Conservation (phyloP, 2,113 vertebrate species). For the Nycticebus coucang region DNA sequence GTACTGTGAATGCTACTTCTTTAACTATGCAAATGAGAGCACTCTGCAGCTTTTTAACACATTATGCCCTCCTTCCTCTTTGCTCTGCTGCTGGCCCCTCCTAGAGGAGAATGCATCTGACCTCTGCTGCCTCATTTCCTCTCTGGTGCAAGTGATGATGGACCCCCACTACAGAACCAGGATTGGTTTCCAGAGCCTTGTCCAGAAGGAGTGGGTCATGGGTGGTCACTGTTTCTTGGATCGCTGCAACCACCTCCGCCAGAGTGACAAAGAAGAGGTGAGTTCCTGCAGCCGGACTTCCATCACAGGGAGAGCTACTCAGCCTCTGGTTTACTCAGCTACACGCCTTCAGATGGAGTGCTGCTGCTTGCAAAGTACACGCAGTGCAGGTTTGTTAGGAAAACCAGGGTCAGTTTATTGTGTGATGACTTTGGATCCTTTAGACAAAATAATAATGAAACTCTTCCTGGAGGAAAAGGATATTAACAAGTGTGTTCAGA, state of each 20-base stretch:
- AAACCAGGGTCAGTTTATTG: background rate
- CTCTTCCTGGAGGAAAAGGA: background rate
- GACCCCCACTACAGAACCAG: conserved; percentile 91
- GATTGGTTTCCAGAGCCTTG: conserved; percentile 90
- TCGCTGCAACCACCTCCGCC: conserved; percentile 91
- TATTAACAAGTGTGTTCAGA: background rate
- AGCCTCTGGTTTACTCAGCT: background rate
- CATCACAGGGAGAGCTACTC: accelerated
- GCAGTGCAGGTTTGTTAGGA: background rate
- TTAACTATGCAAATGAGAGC: background rate
- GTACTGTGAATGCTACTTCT: background rate
- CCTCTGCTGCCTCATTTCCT: conserved; percentile 91
- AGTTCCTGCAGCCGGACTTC: background rate
- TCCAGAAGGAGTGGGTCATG: conserved; percentile 93
- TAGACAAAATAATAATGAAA: background rate
- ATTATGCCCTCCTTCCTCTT: background rate
- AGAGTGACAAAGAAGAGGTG: conserved; percentile 91
- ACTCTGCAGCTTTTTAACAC: background rate
- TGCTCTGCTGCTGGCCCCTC: background rate
- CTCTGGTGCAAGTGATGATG: conserved; percentile 93
- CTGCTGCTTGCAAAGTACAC: background rate
- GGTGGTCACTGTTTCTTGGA: conserved; percentile 91
- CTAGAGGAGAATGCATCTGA: conserved; percentile 91
- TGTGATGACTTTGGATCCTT: background rate
- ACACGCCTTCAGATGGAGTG: background rate